A percentile compares a stretch with the other conserved stretches of the same genome.
Conservation (phyloP, 2,797 vertebrate species). For the Fundulus diaphanus region DNA sequence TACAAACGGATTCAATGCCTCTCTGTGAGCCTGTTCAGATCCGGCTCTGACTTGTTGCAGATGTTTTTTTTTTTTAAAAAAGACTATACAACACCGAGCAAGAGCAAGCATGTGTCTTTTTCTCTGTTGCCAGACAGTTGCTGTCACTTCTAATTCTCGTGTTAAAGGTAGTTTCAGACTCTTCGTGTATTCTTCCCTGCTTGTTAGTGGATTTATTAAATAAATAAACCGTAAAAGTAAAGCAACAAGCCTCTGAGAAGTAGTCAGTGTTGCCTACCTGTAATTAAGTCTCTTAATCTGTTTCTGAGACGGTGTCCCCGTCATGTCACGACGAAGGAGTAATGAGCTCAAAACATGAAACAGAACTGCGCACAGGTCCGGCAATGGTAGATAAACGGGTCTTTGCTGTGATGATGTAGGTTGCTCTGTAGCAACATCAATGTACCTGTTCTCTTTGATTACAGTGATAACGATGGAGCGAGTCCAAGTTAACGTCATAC, state of each 20-base stretch:
- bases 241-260: neutral
- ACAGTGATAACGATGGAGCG: neutral
- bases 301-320: slow-evolving; percentile 16
- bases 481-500: slow-evolving; percentile 28
- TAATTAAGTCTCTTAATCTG: neutral
- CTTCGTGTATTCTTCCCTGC: neutral
- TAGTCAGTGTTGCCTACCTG: neutral
- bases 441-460: slow-evolving; percentile 11
- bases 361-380: slow-evolving; percentile 14
- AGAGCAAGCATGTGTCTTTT: neutral
- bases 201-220: slow-evolving; percentile 2
- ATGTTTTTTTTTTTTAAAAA: neutral
- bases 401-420: slow-evolving; percentile 9
- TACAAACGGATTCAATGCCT: neutral
- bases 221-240: neutral
- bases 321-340: slow-evolving; percentile 8
- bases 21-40: neutral
- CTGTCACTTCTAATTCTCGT: neutral
- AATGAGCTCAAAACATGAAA: slow-evolving; percentile 24
- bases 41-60: neutral
- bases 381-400: slow-evolving; percentile 9
- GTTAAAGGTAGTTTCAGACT: neutral
- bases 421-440: slow-evolving; percentile 7
- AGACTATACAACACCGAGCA: neutral
- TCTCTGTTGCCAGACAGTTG: neutral